These are phyloP conservation scores for Micoletzkya japonica DNA, from an alignment of 2,888 invertebrate species.

Conservation along the genomic window DNA sequence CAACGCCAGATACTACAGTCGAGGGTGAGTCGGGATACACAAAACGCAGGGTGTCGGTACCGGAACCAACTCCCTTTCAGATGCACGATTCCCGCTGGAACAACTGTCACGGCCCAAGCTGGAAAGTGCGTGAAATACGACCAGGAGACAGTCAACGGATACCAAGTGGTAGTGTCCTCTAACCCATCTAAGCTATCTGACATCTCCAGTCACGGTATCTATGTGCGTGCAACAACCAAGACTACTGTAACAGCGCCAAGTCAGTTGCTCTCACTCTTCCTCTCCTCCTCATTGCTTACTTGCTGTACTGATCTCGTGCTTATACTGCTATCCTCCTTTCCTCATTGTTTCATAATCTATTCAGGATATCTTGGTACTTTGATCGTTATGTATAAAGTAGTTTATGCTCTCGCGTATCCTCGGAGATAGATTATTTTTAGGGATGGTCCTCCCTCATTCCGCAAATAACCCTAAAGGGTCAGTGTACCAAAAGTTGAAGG, in stretches of 20 bases:
- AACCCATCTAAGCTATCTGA: not conserved
- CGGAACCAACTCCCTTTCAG: not conserved
- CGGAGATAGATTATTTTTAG: too few relatives aligned
- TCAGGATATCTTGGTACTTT: too few relatives aligned
- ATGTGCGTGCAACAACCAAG: not conserved
- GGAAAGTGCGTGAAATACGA: constrained; percentile 2
- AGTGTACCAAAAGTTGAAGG: too few relatives aligned
- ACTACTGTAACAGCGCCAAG: constrained; percentile 1
- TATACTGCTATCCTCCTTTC: too few relatives aligned
- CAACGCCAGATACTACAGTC: not conserved
- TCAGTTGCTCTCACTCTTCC: too few relatives aligned
- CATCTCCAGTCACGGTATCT: not conserved
- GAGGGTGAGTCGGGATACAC: not conserved
- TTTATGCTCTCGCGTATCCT: too few relatives aligned
- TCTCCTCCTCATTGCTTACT: too few relatives aligned
- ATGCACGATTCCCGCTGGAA: not conserved
- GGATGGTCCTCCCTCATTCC: too few relatives aligned
- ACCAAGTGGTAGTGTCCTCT: not conserved
- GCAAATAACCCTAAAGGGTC: too few relatives aligned
- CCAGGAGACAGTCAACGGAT: not conserved
- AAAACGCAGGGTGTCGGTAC: not conserved
- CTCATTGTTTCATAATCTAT: too few relatives aligned
- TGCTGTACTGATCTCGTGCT: too few relatives aligned
- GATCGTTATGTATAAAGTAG: too few relatives aligned
- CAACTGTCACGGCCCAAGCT: not conserved